Base-by-base conservation (phyloP, 2,113 vertebrate species). In the Microtus montanus region DNA sequence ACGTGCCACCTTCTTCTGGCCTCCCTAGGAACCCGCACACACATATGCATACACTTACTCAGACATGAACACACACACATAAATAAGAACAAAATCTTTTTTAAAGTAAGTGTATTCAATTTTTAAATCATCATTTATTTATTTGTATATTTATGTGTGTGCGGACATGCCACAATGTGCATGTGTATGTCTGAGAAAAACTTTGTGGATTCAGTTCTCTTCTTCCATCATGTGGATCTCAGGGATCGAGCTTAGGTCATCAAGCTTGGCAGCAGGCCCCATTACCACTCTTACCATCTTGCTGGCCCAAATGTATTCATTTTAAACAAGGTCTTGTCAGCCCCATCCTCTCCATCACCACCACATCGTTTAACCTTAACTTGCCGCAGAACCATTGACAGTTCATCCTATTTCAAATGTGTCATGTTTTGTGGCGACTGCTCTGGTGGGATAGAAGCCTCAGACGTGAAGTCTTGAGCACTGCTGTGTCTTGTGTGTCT, bases 391-490 rank as follows among this genome's bases (percentile, higher is more conserved):
- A 20, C 35, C 35, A 28, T 9, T 28, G 3, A 30, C 35, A 3
- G 7, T 20, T 38, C 10, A 11, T 35, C 0, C 19, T 26, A 28
- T 22, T 35, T 47, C 63, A 78, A 33, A 26, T 7, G 14, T 15
- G 47, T 88, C 6, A 0, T 58, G 44, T 44, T 28, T 24, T 78
- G 38, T 64, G 35, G 12, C 7, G 11, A 68, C 3, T 17, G 8
- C 10, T 24, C 47, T 28, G 26, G 33, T 20, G 22, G 54, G 41
- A 28, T 5, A 5, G 41, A 30, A n/a, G 7, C 44, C 77, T 52
- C 35, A 0, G 7, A 1, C 12, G 22, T 11, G 1, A 64, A 9
- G 17, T 12, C 68, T 75, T 22, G 44, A 54, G 38, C 38, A 1
- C 66, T 0, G 14, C 2, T 10, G 30, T 19, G 7, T 58, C 52